Percentiles rank a stretch among this genome's conserved stretches.
These are phyloP conservation scores for Capromys pilorides DNA, from an alignment of 2,797 vertebrate species.

Conservation along the genomic window DNA sequence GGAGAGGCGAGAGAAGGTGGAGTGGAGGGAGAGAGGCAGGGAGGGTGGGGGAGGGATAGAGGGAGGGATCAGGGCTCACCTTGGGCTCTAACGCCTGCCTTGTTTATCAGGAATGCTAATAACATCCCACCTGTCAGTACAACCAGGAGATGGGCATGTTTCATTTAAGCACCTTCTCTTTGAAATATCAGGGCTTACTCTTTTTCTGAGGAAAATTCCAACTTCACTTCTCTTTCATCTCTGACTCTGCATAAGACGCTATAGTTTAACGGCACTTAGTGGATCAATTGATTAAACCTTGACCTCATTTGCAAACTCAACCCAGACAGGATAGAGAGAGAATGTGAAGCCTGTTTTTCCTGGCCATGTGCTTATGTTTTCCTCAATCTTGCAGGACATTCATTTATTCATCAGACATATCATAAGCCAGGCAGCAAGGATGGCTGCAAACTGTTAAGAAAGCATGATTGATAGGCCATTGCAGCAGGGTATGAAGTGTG, in stretches of 20 bases:
- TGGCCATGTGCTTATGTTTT: neutral
- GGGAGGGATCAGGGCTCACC: neutral
- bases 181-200: constrained; percentile 72
- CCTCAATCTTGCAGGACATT: constrained; percentile 4
- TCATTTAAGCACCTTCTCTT: constrained; percentile 71
- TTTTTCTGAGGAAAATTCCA: constrained; percentile 75
- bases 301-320: constrained; percentile 71
- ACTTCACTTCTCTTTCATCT: constrained; percentile 77
- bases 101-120: constrained; percentile 70
- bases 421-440: neutral
- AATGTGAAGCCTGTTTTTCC: neutral
- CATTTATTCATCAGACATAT: constrained; percentile 31
- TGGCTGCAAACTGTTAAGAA: neutral
- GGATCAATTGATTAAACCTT: constrained; percentile 74
- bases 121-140: constrained; percentile 60
- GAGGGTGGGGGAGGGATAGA: neutral
- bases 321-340: constrained; percentile 50
- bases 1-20: too few species aligned
- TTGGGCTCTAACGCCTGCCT: neutral
- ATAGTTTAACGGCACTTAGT: constrained; percentile 71
- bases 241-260: constrained; percentile 64
- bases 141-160: constrained; percentile 63
- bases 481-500: neutral
- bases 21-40: neutral
- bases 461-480: neutral